phyloP scores from a whole-genome alignment of 1,140 invertebrate genomes.

The Telenomus remus region DNA sequence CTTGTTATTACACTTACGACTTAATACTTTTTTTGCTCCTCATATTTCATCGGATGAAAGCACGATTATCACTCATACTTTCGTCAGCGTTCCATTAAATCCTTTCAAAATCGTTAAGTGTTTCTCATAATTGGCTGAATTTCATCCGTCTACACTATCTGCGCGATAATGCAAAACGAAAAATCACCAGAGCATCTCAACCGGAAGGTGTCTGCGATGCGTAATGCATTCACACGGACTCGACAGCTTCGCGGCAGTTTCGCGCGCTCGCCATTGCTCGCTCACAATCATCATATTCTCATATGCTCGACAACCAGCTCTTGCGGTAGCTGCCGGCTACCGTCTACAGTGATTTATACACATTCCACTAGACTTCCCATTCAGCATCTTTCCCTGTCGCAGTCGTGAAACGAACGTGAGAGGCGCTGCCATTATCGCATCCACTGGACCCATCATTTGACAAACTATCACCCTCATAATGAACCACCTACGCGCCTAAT shows the following conservation, averaged over 20 bases:
- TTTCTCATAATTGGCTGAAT: too few species aligned
- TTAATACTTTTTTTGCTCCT: slow-evolving; percentile 27
- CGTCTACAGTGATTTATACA: slow-evolving; percentile 69
- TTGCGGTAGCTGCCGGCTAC: slow-evolving; percentile 68
- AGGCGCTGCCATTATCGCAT: slow-evolving; percentile 45
- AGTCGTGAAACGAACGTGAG: slow-evolving; percentile 55
- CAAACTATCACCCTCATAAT: slow-evolving; percentile 35
- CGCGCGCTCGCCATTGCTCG: slow-evolving; percentile 46
- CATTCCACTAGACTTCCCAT: slow-evolving; percentile 60
- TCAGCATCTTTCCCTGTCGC: slow-evolving; percentile 57
- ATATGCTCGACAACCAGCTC: slow-evolving; percentile 64
- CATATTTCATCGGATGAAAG: slow-evolving; percentile 8
- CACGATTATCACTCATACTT: too few species aligned
- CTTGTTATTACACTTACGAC: slow-evolving; percentile 33
- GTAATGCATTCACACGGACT: too few species aligned
- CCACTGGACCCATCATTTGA: slow-evolving; percentile 51
- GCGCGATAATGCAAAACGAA: too few species aligned
- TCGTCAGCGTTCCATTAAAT: too few species aligned
- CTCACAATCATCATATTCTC: slow-evolving; percentile 71
- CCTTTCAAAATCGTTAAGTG: too few species aligned
- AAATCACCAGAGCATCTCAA: too few species aligned
- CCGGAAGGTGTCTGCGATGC: too few species aligned
- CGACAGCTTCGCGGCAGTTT: slow-evolving; percentile 39
- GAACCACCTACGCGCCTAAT: slow-evolving; percentile 31
- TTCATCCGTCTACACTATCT: too few species aligned